Evolutionary conservation across 1,140 invertebrate genomes (phyloP).

Genomic region (Ganaspis sp.): DNA sequence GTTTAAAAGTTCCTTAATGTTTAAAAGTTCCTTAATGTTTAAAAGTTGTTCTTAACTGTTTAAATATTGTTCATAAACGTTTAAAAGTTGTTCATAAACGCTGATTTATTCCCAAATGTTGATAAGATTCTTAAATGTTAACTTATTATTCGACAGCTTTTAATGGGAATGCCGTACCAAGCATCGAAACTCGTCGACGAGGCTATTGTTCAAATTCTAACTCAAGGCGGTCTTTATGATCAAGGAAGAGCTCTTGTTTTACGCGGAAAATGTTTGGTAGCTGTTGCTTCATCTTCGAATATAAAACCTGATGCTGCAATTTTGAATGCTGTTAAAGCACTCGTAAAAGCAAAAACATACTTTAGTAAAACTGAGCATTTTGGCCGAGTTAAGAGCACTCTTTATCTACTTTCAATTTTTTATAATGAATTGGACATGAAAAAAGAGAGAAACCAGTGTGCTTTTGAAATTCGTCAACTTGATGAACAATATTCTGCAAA

Average conservation of each 20-base stretch:
- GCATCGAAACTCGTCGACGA: slow-evolving; percentile 83
- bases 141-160: slow-evolving; percentile 76
- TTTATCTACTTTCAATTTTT: slow-evolving; percentile 80
- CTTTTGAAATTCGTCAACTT: slow-evolving; percentile 83
- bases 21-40: too few relatives aligned
- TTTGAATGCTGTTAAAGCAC: slow-evolving; percentile 80
- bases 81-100: too few relatives aligned
- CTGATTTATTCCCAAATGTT: too few relatives aligned
- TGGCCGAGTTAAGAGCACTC: slow-evolving; percentile 83
- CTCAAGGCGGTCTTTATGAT: slow-evolving; percentile 89
- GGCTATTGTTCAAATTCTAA: slow-evolving; percentile 83
- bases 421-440: slow-evolving; percentile 82
- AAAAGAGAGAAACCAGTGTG: slow-evolving; percentile 83
- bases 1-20: too few relatives aligned
- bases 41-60: too few relatives aligned
- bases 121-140: background rate
- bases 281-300: slow-evolving; percentile 74
- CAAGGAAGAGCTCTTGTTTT: slow-evolving; percentile 81
- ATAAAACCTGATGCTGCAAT: slow-evolving; percentile 77
- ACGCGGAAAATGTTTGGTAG: slow-evolving; percentile 83
- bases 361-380: slow-evolving; percentile 86
- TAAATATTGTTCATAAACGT: too few relatives aligned
- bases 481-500: slow-evolving; percentile 81
- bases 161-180: slow-evolving; percentile 85
- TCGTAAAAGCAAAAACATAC: slow-evolving; percentile 81